Evolutionary conservation across 2,113 vertebrate genomes (phyloP).

Genomic region (Eolophus roseicapilla): DNA sequence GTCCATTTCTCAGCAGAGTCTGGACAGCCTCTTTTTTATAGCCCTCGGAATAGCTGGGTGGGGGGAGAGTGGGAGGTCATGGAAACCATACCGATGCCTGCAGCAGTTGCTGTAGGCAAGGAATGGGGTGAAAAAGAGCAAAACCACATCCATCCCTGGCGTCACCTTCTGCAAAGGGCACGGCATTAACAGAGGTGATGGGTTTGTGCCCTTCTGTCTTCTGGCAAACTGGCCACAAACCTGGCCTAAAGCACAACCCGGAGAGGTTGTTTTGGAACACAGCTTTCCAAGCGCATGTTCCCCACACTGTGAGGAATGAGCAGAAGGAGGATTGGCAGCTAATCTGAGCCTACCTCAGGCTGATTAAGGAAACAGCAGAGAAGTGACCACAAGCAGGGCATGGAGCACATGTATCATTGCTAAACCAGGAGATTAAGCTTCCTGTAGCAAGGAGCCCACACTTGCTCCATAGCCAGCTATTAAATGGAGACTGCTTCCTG

Average conservation of each 20-base stretch:
- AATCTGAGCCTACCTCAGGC: not conserved
- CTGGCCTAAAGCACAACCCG: not conserved
- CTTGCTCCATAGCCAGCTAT: not conserved
- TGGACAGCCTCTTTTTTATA: conserved; percentile 1
- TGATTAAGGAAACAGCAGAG: not conserved
- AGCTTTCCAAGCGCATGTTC: not conserved
- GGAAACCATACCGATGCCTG: not conserved
- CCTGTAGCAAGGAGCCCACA: not conserved
- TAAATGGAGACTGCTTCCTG: not conserved
- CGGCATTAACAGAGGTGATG: not conserved
- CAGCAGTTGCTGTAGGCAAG: not conserved
- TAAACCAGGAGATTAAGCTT: not conserved
- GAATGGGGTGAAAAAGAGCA: not conserved
- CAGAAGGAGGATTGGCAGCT: not conserved
- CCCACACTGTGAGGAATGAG: not conserved
- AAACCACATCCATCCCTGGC: not conserved
- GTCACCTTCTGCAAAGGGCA: not conserved
- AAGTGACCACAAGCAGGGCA: not conserved
- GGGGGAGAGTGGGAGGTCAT: not conserved
- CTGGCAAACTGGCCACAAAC: not conserved
- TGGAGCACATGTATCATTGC: not conserved
- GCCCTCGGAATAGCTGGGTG: not conserved
- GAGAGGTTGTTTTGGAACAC: not conserved
- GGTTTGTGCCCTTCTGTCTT: not conserved
- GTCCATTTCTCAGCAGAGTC: conserved; percentile 11